Percentiles rank a stretch among this genome's conserved stretches.
phyloP scores from a whole-genome alignment of 2,888 invertebrate genomes.

The Hyles lineata region DNA sequence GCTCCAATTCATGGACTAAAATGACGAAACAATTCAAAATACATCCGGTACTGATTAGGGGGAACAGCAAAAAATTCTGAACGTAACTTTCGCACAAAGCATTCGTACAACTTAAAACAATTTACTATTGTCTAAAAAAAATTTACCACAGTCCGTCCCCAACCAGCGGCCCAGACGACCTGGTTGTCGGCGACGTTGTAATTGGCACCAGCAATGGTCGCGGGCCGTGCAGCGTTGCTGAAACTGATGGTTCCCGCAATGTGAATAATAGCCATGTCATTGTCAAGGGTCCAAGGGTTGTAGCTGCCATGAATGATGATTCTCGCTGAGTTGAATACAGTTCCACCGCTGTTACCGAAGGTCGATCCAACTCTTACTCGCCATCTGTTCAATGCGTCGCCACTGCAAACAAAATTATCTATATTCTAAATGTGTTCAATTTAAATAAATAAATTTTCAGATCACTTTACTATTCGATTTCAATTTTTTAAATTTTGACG shows the following conservation, averaged over 20 bases:
- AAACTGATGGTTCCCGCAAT: slow-evolving; percentile 43
- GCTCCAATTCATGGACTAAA: too few relatives aligned
- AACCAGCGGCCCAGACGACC: slow-evolving; percentile 65
- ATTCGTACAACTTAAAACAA: neutral
- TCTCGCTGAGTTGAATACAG: slow-evolving; percentile 37
- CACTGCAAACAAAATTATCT: slow-evolving; percentile 43
- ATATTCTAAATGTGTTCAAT: neutral
- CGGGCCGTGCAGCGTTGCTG: slow-evolving; percentile 44
- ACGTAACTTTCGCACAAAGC: too few relatives aligned
- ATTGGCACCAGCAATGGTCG: slow-evolving; percentile 51
- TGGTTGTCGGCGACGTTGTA: slow-evolving; percentile 55
- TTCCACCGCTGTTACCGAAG: slow-evolving; percentile 59
- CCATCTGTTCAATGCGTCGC: slow-evolving; percentile 48
- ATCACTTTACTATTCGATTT: too few relatives aligned
- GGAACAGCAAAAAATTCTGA: too few relatives aligned
- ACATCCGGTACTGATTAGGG: too few relatives aligned
- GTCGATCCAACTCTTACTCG: slow-evolving; percentile 60
- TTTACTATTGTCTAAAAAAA: neutral
- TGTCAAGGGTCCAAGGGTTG: slow-evolving; percentile 47
- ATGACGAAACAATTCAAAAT: too few relatives aligned
- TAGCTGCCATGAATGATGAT: slow-evolving; percentile 59
- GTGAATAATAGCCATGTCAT: slow-evolving; percentile 63
- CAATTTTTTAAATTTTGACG: neutral
- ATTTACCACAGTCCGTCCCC: slow-evolving; percentile 64
- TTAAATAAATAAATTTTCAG: too few relatives aligned